Percentiles rank a stretch among this genome's conserved stretches.
Evolutionary conservation across 2,113 vertebrate species (phyloP).

Genomic region (Mormoops blainvillei): DNA sequence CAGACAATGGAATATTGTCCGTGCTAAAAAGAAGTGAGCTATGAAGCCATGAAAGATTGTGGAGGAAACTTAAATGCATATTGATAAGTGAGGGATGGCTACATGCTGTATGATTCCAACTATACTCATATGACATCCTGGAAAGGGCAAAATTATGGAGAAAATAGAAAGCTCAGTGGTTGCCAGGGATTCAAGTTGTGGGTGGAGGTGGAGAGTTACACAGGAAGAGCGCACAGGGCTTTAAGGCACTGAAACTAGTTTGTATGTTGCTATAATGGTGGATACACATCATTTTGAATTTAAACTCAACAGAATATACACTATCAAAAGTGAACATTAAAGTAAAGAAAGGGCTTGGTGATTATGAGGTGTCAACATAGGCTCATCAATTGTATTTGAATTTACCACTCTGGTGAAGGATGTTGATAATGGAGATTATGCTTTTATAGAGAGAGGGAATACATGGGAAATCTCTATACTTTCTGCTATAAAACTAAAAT

Average conservation of each 20-base stretch:
- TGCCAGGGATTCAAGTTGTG: not conserved
- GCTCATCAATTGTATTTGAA: not conserved
- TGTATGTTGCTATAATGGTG: not conserved
- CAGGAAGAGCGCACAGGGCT: not conserved
- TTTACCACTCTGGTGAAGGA: not conserved
- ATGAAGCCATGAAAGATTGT: not conserved
- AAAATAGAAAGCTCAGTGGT: not conserved
- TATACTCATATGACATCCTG: not conserved
- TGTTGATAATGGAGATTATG: not conserved
- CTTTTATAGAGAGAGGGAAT: not conserved
- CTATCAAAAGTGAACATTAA: not conserved
- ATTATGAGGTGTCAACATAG: not conserved
- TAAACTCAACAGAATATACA: not conserved
- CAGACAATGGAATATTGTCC: not conserved
- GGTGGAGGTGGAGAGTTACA: accelerated
- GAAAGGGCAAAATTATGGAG: not conserved
- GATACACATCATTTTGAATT: not conserved
- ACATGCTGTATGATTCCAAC: not conserved
- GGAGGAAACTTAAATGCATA: not conserved
- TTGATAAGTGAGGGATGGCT: not conserved
- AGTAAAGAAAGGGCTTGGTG: not conserved
- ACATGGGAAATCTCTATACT: not conserved
- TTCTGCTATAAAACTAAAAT: not conserved
- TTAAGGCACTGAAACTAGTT: not conserved
- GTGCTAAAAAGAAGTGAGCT: not conserved